Base-by-base conservation (phyloP, 2,113 vertebrate genomes). In the Myrmecobius fasciatus region DNA sequence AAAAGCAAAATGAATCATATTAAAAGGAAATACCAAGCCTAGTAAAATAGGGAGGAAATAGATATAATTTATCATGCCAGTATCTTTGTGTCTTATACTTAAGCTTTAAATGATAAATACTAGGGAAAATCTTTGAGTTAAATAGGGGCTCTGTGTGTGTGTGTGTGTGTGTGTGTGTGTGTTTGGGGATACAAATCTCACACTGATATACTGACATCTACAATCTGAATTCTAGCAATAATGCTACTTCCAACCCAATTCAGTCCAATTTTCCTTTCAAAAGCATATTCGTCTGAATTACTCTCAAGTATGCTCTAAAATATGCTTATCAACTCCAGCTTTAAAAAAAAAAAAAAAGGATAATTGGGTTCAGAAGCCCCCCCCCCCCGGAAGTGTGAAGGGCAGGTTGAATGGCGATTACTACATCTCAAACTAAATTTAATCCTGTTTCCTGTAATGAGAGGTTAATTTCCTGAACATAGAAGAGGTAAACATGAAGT, bases 341-440 rank as follows among this genome's bases (percentile, higher is more conserved):
- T 75, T 89, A 89, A 95, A 96, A 53, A 93, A 94, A 94, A 96
- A 96, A 75, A 28, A 92, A 47, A 92, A 94, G 75, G 67, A 17
- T 60, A 49, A 43, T 60, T 92, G 51, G 89, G 52, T 95, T 93
- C 51, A 95, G 56, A 51, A 93, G 56, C 36, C 49, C 94, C 83
- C 89, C 89, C 60, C 36, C 67, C 7, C 67, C 43, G 26, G 53
- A 22, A 96, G 60, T 91, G 96, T 93, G 93, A 90, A 95, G 89
- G 53, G 12, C 67, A 83, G 48, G 94, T 96, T 97, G 95, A 95
- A 83, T 26, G 60, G 25, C 46, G 43, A 83, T 83, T 60, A 28
- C 26, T 47, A 1, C 89, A 89, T 0, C 91, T 96, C 90, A 53
- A 92, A 53, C 51, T 95, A 52, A 49, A 60, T 75, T 94, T 75